Percentiles rank a stretch among this genome's conserved stretches.
phyloP scores from a whole-genome alignment of 2,113 vertebrate genomes.

The Pagrus major region DNA sequence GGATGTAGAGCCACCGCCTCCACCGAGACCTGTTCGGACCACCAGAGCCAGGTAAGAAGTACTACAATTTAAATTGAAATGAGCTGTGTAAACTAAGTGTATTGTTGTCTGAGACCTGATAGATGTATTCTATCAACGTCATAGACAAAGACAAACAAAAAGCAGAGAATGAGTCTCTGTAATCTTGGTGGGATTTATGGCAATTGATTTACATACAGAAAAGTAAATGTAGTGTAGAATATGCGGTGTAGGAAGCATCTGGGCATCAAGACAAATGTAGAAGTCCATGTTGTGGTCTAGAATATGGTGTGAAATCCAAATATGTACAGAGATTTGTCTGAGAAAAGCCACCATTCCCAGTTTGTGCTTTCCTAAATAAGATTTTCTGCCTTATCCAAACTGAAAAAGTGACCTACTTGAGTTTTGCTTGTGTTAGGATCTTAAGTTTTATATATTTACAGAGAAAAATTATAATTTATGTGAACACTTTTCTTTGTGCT shows the following conservation, averaged over 20 bases:
- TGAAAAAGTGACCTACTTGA: not conserved
- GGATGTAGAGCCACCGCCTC: slow-evolving; percentile 81
- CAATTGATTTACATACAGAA: not conserved
- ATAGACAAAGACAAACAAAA: too few species aligned
- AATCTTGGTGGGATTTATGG: not conserved
- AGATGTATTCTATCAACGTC: not conserved
- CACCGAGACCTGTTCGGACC: slow-evolving; percentile 67
- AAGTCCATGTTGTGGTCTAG: not conserved
- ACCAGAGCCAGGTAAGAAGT: slow-evolving; percentile 83
- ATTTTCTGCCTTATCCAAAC: not conserved
- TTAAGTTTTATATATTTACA: not conserved
- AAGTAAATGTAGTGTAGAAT: not conserved
- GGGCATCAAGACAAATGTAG: not conserved
- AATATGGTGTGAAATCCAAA: not conserved
- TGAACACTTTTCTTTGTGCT: not conserved
- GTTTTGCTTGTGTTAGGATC: not conserved
- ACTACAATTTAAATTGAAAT: not conserved
- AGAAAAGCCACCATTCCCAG: not conserved
- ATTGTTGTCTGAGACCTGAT: not conserved
- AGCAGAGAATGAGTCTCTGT: too few species aligned
- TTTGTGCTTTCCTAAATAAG: not conserved
- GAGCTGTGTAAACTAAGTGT: not conserved
- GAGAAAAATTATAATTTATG: not conserved
- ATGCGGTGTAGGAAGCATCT: not conserved
- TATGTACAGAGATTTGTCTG: not conserved